phyloP scores from a whole-genome alignment of 2,797 vertebrate species.

The Chelonia mydas region DNA sequence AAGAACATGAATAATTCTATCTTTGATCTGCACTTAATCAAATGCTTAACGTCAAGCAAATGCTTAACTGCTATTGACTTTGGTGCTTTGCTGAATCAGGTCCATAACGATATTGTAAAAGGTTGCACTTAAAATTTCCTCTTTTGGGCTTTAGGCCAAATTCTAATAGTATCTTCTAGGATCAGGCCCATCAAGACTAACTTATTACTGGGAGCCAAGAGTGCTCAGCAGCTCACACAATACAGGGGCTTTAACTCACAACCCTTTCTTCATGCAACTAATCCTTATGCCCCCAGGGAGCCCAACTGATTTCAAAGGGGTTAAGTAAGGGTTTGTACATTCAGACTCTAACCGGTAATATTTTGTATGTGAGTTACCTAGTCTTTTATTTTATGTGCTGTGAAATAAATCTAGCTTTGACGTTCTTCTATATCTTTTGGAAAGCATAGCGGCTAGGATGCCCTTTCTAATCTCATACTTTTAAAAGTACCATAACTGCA shows the following conservation, averaged over 20 bases:
- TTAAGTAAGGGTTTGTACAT: not conserved
- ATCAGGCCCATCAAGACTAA: not conserved
- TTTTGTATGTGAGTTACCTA: not conserved
- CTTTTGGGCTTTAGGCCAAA: too few species aligned
- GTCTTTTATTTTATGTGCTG: not conserved
- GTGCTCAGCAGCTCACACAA: too few species aligned
- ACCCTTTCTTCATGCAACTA: not conserved
- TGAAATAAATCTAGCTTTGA: not conserved
- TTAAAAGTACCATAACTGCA: not conserved
- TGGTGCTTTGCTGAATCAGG: not conserved
- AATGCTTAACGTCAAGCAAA: not conserved
- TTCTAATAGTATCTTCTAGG: not conserved
- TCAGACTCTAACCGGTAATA: not conserved
- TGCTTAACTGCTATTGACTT: not conserved
- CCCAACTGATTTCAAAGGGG: not conserved
- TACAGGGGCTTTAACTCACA: too few species aligned
- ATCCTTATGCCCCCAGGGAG: not conserved
- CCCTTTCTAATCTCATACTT: not conserved
- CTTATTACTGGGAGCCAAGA: not conserved
- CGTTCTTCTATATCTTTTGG: fast-evolving
- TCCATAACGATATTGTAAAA: not conserved
- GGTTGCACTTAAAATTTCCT: not conserved
- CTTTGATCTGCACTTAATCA: not conserved
- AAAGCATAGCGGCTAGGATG: not conserved
- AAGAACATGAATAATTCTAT: not conserved